A percentile compares a stretch with the other conserved stretches of the same genome.
These are phyloP conservation scores for Drosophila arizonae DNA, from an alignment of 1,140 invertebrate genomes.

Conservation along the genomic window DNA sequence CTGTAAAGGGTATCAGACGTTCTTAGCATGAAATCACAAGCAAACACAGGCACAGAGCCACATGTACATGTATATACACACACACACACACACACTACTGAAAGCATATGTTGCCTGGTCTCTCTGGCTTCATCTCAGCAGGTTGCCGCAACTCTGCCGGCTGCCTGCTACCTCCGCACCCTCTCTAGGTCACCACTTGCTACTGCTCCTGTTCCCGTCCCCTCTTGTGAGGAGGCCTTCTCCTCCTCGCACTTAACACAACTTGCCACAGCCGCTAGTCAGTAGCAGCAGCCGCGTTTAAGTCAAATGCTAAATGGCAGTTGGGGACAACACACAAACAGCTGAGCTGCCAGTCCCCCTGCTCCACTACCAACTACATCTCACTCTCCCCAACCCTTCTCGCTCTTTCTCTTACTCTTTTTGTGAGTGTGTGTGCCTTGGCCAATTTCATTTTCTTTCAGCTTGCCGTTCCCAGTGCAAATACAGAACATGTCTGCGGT, in stretches of 20 bases:
- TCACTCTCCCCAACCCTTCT: neutral
- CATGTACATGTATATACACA: conserved; percentile 4
- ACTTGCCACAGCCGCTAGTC: conserved; percentile 35
- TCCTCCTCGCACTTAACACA: neutral
- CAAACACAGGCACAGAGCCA: conserved; percentile 29
- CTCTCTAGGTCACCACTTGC: neutral
- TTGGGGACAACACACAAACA: conserved; percentile 69
- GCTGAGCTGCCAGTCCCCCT: conserved; percentile 43
- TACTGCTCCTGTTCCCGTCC: conserved; percentile 13
- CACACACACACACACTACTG: conserved; percentile 11
- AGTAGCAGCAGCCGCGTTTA: conserved; percentile 58
- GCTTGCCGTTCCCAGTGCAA: conserved; percentile 28
- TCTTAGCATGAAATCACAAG: conserved; percentile 59
- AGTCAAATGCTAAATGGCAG: conserved; percentile 78
- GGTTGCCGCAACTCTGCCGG: conserved; percentile 43
- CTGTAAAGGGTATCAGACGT: conserved; percentile 64
- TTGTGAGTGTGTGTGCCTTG: neutral
- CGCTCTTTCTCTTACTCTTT: too few species aligned
- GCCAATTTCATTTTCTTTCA: conserved; percentile 46
- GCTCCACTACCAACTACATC: neutral
- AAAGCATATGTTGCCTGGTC: conserved; percentile 64
- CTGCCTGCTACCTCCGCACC: neutral
- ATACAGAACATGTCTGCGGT: conserved; percentile 64
- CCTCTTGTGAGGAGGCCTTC: too few species aligned
- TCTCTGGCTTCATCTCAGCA: conserved; percentile 46